phyloP scores from a whole-genome alignment of 2,888 invertebrate genomes.

The Bombylius discolor region DNA sequence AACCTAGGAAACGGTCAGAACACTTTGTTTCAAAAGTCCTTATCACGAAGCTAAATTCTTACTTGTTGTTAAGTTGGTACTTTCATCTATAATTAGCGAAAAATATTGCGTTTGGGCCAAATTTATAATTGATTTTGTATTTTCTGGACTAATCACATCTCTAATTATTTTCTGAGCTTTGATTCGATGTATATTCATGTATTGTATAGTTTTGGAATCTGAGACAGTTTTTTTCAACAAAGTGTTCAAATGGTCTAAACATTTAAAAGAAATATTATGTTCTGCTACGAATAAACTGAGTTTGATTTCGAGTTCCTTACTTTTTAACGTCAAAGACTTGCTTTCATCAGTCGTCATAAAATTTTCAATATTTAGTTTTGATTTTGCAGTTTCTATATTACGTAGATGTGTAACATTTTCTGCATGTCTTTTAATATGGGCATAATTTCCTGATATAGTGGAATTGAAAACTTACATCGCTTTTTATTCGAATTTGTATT shows the following conservation, averaged over 20 bases:
- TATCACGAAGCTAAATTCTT: slow-evolving; percentile 3
- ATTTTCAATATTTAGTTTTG: no score
- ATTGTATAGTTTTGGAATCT: slow-evolving; percentile 4
- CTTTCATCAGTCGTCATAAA: no score
- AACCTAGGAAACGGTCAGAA: background rate
- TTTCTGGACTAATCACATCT: slow-evolving; percentile 1
- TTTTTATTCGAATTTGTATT: no score
- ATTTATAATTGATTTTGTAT: background rate
- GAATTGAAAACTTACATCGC: no score
- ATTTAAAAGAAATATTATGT: slow-evolving; percentile 1
- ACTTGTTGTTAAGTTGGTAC: background rate
- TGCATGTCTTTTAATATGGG: no score
- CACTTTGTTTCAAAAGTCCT: slow-evolving; percentile 4
- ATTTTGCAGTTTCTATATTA: no score
- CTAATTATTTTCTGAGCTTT: slow-evolving; percentile 2
- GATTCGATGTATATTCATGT: background rate
- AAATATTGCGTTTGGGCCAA: no score
- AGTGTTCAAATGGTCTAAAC: slow-evolving; percentile 1
- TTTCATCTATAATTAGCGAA: background rate
- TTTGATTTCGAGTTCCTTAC: no score
- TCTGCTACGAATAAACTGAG: slow-evolving; percentile 2
- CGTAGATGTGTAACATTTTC: no score
- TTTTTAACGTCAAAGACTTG: no score
- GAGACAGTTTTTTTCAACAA: background rate
- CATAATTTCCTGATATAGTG: no score